phyloP scores from a whole-genome alignment of 1,140 invertebrate species.

The Dinoponera quadriceps region DNA sequence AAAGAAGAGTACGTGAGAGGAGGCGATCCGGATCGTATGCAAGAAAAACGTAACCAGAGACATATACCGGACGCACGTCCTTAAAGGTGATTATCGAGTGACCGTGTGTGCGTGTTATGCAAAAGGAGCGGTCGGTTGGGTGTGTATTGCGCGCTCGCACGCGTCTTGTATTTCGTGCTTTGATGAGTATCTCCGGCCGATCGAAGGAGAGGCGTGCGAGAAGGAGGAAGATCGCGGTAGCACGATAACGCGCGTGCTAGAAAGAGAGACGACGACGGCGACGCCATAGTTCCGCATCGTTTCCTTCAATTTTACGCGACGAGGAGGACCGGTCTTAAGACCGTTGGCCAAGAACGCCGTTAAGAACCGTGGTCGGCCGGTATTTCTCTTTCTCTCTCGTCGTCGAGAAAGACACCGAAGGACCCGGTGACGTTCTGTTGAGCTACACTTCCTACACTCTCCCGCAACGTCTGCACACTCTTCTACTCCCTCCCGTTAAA shows the following conservation, averaged over 20 bases:
- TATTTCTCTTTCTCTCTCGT: neutral
- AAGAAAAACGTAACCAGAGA: constrained; percentile 20
- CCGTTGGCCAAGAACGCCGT: neutral
- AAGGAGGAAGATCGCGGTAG: constrained; percentile 33
- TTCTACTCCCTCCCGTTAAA: neutral
- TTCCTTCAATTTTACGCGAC: neutral
- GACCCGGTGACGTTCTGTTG: neutral
- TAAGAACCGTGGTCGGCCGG: neutral
- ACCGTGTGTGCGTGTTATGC: constrained; percentile 52
- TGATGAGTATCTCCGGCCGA: constrained; percentile 44
- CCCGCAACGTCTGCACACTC: too few species aligned
- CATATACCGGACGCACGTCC: constrained; percentile 7
- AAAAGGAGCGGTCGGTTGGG: constrained; percentile 35
- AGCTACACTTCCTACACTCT: neutral
- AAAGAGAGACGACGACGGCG: too few species aligned
- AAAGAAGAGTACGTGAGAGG: neutral
- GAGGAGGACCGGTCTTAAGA: neutral
- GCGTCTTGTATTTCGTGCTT: constrained; percentile 46
- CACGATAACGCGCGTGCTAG: constrained; percentile 14
- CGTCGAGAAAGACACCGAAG: neutral
- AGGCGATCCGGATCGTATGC: neutral
- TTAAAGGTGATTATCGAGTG: constrained; percentile 44
- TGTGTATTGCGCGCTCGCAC: constrained; percentile 19
- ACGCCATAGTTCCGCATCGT: too few species aligned
- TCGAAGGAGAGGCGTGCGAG: constrained; percentile 31